These are phyloP conservation scores for Oreochromis aureus DNA, from an alignment of 2,113 vertebrate genomes.

Conservation along the genomic window DNA sequence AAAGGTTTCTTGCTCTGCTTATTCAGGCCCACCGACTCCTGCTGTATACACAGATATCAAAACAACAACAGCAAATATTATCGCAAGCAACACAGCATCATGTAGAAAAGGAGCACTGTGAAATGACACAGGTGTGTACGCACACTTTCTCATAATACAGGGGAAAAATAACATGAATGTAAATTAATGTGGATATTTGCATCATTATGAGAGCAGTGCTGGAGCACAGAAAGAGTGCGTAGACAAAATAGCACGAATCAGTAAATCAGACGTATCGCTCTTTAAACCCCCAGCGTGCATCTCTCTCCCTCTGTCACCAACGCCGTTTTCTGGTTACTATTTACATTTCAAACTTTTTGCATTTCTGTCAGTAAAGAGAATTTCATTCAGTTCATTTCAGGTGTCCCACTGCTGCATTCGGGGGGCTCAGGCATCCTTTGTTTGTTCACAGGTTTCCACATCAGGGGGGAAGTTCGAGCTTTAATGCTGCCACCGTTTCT, in stretches of 20 bases:
- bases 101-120: slow-evolving; percentile 13
- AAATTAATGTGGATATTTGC: neutral
- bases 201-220: slow-evolving; percentile 18
- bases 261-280: slow-evolving; percentile 11
- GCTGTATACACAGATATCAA: slow-evolving; percentile 7
- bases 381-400: neutral
- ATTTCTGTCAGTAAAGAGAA: slow-evolving; percentile 9
- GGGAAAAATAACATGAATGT: neutral
- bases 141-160: neutral
- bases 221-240: slow-evolving; percentile 3
- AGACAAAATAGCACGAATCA: slow-evolving; percentile 43
- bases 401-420: neutral
- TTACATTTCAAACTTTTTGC: slow-evolving; percentile 55
- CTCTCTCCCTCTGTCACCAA: neutral
- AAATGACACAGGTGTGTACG: neutral
- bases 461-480: neutral
- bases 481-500: neutral
- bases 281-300: neutral
- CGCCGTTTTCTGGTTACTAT: slow-evolving; percentile 19
- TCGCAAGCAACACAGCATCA: neutral
- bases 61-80: slow-evolving; percentile 11
- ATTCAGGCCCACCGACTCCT: neutral
- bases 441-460: neutral
- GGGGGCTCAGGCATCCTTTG: neutral
- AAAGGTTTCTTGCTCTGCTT: neutral